Evolutionary conservation across 1,140 invertebrate genomes (phyloP).

Genomic region (Harlomillsia oculata): DNA sequence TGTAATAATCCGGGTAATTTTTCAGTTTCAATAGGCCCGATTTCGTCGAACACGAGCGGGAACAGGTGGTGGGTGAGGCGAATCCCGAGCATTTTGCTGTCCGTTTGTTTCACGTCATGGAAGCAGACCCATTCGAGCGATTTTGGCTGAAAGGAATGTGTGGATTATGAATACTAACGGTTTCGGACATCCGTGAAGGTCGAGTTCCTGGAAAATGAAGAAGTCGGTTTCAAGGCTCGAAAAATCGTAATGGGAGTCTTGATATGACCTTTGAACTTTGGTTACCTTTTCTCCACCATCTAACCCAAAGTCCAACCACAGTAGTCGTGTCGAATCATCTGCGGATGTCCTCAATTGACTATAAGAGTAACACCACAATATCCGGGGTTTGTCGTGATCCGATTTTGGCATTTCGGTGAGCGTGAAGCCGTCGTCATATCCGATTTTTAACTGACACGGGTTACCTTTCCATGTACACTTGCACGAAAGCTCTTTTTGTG

Average conservation of each 20-base stretch:
- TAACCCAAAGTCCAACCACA: slow-evolving; percentile 90
- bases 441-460: slow-evolving; percentile 69
- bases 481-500: slow-evolving; percentile 55
- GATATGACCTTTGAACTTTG: too few species aligned
- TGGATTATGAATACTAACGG: slow-evolving; percentile 96
- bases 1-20: too few species aligned
- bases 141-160: slow-evolving; percentile 93
- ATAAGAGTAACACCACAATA: slow-evolving; percentile 82
- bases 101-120: too few species aligned
- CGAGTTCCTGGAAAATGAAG: slow-evolving; percentile 65
- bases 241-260: too few species aligned
- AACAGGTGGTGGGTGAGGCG: too few species aligned
- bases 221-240: too few species aligned
- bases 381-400: slow-evolving; percentile 40
- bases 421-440: slow-evolving; percentile 79
- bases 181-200: slow-evolving; percentile 94
- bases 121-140: slow-evolving; percentile 71
- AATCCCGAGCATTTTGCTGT: too few species aligned
- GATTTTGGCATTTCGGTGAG: slow-evolving; percentile 51
- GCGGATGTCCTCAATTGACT: slow-evolving; percentile 84
- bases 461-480: slow-evolving; percentile 70
- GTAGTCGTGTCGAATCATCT: slow-evolving; percentile 77
- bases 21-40: too few species aligned
- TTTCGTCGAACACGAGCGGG: too few species aligned
- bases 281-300: slow-evolving; percentile 76